These are phyloP conservation scores for Mormyrops attenuatus DNA, from an alignment of 2,797 vertebrate genomes.

Conservation along the genomic window DNA sequence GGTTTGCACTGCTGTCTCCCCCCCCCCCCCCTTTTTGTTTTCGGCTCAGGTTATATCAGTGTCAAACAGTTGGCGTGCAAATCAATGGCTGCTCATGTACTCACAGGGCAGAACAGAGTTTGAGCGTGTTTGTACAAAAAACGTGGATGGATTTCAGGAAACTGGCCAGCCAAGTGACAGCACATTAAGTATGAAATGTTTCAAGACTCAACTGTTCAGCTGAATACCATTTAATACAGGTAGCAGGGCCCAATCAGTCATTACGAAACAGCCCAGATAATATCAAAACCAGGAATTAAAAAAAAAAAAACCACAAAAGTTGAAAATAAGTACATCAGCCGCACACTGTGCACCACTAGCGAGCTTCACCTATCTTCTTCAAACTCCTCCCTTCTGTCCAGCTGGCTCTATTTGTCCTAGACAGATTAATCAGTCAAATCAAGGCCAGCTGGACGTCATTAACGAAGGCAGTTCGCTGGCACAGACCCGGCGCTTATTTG, in stretches of 20 bases:
- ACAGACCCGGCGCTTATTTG: not conserved
- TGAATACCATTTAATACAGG: not conserved
- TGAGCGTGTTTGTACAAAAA: not conserved
- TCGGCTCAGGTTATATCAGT: not conserved
- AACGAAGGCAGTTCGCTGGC: not conserved
- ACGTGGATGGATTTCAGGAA: not conserved
- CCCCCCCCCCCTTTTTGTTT: not conserved
- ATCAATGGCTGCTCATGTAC: not conserved
- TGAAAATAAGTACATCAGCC: not conserved
- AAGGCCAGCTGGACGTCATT: not conserved
- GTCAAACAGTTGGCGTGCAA: not conserved
- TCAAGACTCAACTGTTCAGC: not conserved
- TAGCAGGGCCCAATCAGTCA: not conserved
- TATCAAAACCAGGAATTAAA: not conserved
- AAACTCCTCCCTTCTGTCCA: not conserved
- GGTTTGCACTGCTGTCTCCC: not conserved
- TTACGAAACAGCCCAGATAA: not conserved
- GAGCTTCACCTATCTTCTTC: not conserved
- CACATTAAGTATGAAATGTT: not conserved
- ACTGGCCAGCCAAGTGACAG: not conserved
- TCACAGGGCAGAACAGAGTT: not conserved
- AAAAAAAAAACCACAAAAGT: not conserved
- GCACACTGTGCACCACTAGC: not conserved
- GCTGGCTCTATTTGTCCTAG: not conserved
- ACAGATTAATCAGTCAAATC: conserved; percentile 1